Percentiles rank a stretch among this genome's conserved stretches.
phyloP scores from a whole-genome alignment of 2,888 invertebrate species.

The Perizoma affinitatum region DNA sequence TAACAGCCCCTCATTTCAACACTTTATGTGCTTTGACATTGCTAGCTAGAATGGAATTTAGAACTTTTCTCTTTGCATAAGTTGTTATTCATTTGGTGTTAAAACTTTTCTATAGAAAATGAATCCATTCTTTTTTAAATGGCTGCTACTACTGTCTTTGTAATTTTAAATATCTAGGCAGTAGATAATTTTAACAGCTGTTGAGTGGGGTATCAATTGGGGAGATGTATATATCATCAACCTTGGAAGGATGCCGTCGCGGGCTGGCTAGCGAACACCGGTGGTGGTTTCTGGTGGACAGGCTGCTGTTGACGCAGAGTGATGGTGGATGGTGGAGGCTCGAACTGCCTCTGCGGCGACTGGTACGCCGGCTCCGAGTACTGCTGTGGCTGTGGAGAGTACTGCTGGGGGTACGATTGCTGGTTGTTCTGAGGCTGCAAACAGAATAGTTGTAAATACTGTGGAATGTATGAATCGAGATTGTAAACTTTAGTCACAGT shows the following conservation, averaged over 20 bases:
- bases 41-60: conserved; percentile 32
- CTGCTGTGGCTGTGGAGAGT: conserved; percentile 54
- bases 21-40: conserved; percentile 59
- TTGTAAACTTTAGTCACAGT: conserved; percentile 17
- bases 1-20: conserved; percentile 48
- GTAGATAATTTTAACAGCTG: no score
- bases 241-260: conserved; percentile 89
- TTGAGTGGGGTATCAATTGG: no score
- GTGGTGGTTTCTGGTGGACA: conserved; percentile 89
- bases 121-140: no score
- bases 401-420: conserved; percentile 52
- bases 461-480: not conserved
- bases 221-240: conserved; percentile 50
- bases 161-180: no score
- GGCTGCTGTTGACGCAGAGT: conserved; percentile 90
- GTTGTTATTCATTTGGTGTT: conserved; percentile 2
- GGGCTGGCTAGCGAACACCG: conserved; percentile 91
- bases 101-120: not conserved
- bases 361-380: conserved; percentile 79
- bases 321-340: conserved; percentile 88
- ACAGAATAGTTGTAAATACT: not conserved
- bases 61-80: conserved; percentile 30
- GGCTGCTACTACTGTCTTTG: no score
- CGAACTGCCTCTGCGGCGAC: conserved; percentile 82
- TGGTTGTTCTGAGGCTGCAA: conserved; percentile 39